Conservation (phyloP, 1,140 invertebrate genomes). For the Myzus persicae region DNA sequence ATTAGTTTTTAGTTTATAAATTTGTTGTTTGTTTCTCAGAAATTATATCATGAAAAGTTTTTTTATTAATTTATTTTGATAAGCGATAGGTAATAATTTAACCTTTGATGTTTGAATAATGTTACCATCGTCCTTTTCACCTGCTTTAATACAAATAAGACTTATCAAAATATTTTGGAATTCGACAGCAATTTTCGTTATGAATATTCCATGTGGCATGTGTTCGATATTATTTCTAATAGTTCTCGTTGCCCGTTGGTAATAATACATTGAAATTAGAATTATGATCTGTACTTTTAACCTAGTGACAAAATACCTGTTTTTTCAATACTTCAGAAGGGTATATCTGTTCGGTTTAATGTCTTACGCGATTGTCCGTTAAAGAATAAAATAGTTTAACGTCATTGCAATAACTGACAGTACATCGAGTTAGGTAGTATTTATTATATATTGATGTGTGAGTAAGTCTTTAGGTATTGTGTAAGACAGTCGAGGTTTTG, state of each 20-base stretch:
- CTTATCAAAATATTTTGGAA: background rate
- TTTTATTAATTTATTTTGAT: background rate
- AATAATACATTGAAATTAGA: background rate
- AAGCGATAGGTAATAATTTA: background rate
- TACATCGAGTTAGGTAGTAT: background rate
- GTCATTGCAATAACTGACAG: background rate
- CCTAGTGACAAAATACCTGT: background rate
- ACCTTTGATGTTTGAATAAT: background rate
- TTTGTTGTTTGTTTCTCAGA: background rate
- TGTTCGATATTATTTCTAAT: background rate
- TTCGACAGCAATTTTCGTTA: background rate
- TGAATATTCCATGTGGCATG: background rate
- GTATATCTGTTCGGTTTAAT: background rate
- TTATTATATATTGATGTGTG: background rate
- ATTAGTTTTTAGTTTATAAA: conserved; percentile 10
- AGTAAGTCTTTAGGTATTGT: background rate
- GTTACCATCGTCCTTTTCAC: background rate
- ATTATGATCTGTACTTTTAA: background rate
- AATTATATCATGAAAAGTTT: conserved; percentile 8
- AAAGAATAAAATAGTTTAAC: background rate
- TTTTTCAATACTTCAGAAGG: background rate
- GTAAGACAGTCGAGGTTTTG: background rate
- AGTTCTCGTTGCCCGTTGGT: background rate
- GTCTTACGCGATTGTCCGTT: background rate
- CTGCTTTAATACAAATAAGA: background rate